Evolutionary conservation across 37 sponge, comb jelly and placozoan genomes (phyloP).

Genomic region (Cliona cf. orientalis): DNA sequence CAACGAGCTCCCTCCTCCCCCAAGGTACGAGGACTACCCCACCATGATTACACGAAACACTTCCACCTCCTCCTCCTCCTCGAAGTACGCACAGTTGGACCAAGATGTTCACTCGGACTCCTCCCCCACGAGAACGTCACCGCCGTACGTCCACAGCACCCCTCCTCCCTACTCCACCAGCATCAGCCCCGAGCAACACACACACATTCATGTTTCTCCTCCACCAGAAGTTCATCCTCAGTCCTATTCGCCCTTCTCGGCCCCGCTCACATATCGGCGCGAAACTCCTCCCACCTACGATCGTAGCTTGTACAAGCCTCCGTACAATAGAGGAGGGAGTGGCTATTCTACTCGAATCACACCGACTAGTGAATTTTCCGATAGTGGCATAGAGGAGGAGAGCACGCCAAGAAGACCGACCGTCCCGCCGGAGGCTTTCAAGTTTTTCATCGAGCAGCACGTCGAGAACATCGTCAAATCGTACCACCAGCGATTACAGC

Average conservation of each 20-base stretch:
- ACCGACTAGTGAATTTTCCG: conserved; percentile 40
- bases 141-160: conserved; percentile 25
- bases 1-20: conserved; percentile 26
- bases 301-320: neutral
- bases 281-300: conserved; percentile 35
- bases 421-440: conserved; percentile 91
- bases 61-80: neutral
- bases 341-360: conserved; percentile 15
- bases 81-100: conserved; percentile 11
- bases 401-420: conserved; percentile 52
- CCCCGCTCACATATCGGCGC: conserved; percentile 32
- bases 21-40: neutral
- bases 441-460: conserved; percentile 96
- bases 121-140: conserved; percentile 59
- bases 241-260: conserved; percentile 77
- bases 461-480: conserved; percentile 87
- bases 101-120: conserved; percentile 31
- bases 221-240: conserved; percentile 72
- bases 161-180: conserved; percentile 13
- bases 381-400: conserved; percentile 83
- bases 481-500: conserved; percentile 76
- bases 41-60: neutral
- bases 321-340: neutral
- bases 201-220: conserved; percentile 75
- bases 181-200: conserved; percentile 18